These are phyloP conservation scores for Lasius fuliginosus DNA, from an alignment of 2,888 invertebrate genomes.

Conservation along the genomic window DNA sequence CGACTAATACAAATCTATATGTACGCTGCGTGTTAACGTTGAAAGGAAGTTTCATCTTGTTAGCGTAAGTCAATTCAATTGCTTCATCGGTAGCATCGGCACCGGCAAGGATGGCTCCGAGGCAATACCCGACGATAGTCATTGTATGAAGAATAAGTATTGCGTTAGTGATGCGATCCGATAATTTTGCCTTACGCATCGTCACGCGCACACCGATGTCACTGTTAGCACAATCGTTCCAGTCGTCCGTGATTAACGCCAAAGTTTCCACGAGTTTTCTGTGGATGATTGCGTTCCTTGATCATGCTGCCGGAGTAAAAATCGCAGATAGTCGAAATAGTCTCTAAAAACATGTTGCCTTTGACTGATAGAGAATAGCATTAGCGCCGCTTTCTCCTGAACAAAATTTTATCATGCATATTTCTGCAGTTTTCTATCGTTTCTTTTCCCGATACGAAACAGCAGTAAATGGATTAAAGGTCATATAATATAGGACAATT, in stretches of 20 bases:
- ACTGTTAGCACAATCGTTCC: constrained; percentile 15
- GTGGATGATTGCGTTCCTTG: constrained; percentile 19
- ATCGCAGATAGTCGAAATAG: background rate
- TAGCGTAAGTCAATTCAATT: background rate
- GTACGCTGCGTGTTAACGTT: background rate
- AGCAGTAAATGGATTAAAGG: background rate
- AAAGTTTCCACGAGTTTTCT: constrained; percentile 35
- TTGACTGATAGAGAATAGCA: background rate
- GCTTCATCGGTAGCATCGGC: constrained; percentile 17
- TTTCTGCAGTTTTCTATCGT: background rate
- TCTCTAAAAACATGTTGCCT: background rate
- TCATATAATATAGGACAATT: background rate
- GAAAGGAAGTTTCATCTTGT: constrained; percentile 18
- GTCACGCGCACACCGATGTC: background rate
- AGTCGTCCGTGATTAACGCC: constrained; percentile 22
- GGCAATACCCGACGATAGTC: background rate
- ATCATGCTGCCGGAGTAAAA: constrained; percentile 8
- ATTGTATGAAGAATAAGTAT: background rate
- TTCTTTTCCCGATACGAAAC: background rate
- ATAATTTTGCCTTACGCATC: constrained; percentile 21
- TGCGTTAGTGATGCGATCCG: background rate
- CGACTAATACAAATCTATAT: constrained; percentile 21
- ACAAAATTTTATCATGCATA: background rate
- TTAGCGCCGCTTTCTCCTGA: background rate
- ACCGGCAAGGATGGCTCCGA: background rate